A percentile compares a stretch with the other conserved stretches of the same genome.
Conservation (phyloP, 2,797 vertebrate species). For the Nothura maculosa region DNA sequence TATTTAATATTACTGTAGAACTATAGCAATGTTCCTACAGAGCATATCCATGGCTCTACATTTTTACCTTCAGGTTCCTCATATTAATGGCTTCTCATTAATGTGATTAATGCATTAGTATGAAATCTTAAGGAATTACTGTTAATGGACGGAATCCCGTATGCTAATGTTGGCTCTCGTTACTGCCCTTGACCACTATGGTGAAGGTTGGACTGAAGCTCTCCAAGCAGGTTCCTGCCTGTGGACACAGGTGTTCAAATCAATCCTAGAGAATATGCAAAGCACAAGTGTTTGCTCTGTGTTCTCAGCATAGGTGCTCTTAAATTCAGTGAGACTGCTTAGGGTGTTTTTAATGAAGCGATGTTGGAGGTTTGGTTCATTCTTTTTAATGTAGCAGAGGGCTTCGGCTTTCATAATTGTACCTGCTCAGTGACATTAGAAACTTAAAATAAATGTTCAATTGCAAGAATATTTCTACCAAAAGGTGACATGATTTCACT, state of each 20-base stretch:
- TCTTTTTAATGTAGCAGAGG: constrained; percentile 69
- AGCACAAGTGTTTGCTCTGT: constrained; percentile 18
- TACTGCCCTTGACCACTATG: not conserved
- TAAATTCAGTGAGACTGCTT: not conserved
- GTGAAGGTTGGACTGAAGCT: constrained; percentile 13
- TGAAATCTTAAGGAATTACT: constrained; percentile 57
- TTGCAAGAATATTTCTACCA: constrained; percentile 56
- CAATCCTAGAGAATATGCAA: not conserved
- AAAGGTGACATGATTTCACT: constrained; percentile 31
- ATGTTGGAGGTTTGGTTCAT: not conserved
- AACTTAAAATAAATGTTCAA: constrained; percentile 70
- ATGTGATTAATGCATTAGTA: constrained; percentile 41
- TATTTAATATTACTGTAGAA: not conserved
- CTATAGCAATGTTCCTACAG: not conserved
- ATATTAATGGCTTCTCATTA: constrained; percentile 51
- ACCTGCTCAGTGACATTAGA: constrained; percentile 62
- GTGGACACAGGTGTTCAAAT: not conserved
- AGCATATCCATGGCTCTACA: constrained; percentile 3
- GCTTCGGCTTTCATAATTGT: constrained; percentile 68
- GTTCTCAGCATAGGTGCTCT: not conserved
- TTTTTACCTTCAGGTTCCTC: constrained; percentile 41
- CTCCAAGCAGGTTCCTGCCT: constrained; percentile 17
- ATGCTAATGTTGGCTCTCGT: rapidly evolving
- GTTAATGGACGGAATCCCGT: constrained; percentile 33
- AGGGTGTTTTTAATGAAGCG: constrained; percentile 40